Conservation (phyloP, 2,797 vertebrate species). For the Propithecus deckenii region DNA sequence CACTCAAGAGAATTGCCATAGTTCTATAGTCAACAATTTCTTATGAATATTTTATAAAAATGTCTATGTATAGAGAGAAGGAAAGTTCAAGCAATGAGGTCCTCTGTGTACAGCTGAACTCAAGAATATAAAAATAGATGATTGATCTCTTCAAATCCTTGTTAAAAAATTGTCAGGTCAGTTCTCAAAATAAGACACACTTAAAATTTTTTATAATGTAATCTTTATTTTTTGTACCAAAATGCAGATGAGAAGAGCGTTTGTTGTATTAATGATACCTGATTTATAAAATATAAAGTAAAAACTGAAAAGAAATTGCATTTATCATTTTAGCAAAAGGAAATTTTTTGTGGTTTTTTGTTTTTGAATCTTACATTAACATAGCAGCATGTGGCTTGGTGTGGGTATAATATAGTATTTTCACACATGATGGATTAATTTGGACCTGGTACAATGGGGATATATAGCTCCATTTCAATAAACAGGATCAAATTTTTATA, state of each 20-base stretch:
- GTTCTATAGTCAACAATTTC: slow-evolving; percentile 68
- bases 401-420: background rate
- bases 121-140: slow-evolving; percentile 52
- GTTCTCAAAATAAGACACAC: slow-evolving; percentile 47
- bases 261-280: background rate
- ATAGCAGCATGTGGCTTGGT: background rate
- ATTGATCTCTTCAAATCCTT: slow-evolving; percentile 43
- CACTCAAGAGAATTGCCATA: slow-evolving; percentile 63
- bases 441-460: background rate
- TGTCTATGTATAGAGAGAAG: slow-evolving; percentile 61
- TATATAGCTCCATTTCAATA: background rate
- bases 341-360: background rate
- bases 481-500: background rate
- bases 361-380: background rate
- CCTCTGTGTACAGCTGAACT: slow-evolving; percentile 40
- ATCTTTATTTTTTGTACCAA: background rate
- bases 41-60: slow-evolving; percentile 77
- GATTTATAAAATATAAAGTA: background rate
- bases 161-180: background rate
- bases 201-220: background rate
- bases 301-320: background rate
- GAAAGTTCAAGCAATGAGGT: background rate
- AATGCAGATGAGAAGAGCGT: background rate
- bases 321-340: background rate
- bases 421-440: background rate